Conservation (phyloP, 2,888 invertebrate species). For the Drosophila acutilabella region DNA sequence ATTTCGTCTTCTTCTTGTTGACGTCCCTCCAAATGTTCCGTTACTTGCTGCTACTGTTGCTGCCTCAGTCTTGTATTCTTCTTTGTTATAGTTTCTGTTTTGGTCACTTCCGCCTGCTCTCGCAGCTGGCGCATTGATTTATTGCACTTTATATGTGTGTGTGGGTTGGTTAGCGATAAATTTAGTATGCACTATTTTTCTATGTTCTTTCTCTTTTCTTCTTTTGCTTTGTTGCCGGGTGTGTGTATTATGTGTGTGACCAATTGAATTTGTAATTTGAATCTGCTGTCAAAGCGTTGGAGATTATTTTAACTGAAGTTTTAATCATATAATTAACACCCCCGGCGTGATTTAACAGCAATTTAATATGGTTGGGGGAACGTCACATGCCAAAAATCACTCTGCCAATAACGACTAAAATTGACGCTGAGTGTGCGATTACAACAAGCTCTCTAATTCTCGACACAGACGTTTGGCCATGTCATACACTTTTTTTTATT, state of each 20-base stretch:
- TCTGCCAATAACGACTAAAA: slow-evolving; percentile 36
- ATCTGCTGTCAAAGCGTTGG: slow-evolving; percentile 5
- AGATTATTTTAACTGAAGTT: slow-evolving; percentile 28
- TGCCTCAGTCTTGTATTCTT: slow-evolving; percentile 54
- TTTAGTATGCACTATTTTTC: slow-evolving; percentile 37
- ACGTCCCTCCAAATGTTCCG: slow-evolving; percentile 16
- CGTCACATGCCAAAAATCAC: slow-evolving; percentile 58
- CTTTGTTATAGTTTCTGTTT: slow-evolving; percentile 48
- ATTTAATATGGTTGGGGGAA: slow-evolving; percentile 31
- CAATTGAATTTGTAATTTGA: not conserved
- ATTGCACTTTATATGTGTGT: slow-evolving; percentile 59
- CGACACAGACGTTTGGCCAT: slow-evolving; percentile 41
- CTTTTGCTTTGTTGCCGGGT: slow-evolving; percentile 28
- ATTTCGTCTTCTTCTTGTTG: slow-evolving; percentile 8
- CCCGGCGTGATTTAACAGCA: slow-evolving; percentile 36
- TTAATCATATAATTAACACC: slow-evolving; percentile 57
- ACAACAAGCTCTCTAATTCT: slow-evolving; percentile 40
- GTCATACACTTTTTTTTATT: slow-evolving; percentile 59
- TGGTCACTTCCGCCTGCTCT: slow-evolving; percentile 57
- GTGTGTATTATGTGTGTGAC: slow-evolving; percentile 8
- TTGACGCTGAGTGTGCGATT: slow-evolving; percentile 27
- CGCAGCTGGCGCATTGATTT: slow-evolving; percentile 65
- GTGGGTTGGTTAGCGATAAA: slow-evolving; percentile 35
- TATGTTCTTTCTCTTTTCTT: not conserved
- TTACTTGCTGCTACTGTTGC: slow-evolving; percentile 30